Evolutionary conservation across 2,113 vertebrate species (phyloP), one percentile per base, ranked within the genome.

Genomic region (Spea multiplicata): DNA sequence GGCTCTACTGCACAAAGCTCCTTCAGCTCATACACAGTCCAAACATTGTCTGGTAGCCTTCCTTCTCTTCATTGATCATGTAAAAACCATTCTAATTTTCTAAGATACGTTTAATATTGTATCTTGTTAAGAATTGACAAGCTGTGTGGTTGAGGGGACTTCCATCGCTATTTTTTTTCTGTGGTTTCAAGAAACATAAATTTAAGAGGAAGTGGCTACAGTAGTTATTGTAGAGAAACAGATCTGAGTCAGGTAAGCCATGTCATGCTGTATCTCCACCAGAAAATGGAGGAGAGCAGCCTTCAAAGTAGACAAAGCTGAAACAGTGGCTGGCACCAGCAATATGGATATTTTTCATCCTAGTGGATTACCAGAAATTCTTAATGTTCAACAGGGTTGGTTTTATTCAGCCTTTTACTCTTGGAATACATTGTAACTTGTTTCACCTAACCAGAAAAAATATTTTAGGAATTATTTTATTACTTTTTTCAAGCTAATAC

Each of bases 221-320:
- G 44, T 59, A 30, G 90, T 89, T 92, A 91, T 85, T 91, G 86
- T 88, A 88, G 93, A 93, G 92, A 91, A 93, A 91, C 94, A 91
- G 90, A 91, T 92, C 89, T 92, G 90, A 95, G 94, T 93, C 95
- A 97, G 95, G 95, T 96, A 91, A 92, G 88, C 88, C 86, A 85
- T 92, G 86, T 92, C 91, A 94, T 94, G 93, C 88, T 91, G 89
- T 92, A 92, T 93, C 93, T 98, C 92, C 93, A 95, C 91, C 94
- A 95, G 95, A 98, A 99, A 98, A 99, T 99, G 96, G 96, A 97
- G 96, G 96, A 95, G 93, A 92, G 93, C 90, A 89, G 84, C 83
- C 87, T 89, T 88, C 88, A 84, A 68, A 90, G 90, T 88, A 93
- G 91, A 92, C 90, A 92, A 93, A 93, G 90, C 92, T 92, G 88